A percentile compares a stretch with the other conserved stretches of the same genome.
phyloP scores from a whole-genome alignment of 2,113 vertebrate species.

The Plotosus lineatus region DNA sequence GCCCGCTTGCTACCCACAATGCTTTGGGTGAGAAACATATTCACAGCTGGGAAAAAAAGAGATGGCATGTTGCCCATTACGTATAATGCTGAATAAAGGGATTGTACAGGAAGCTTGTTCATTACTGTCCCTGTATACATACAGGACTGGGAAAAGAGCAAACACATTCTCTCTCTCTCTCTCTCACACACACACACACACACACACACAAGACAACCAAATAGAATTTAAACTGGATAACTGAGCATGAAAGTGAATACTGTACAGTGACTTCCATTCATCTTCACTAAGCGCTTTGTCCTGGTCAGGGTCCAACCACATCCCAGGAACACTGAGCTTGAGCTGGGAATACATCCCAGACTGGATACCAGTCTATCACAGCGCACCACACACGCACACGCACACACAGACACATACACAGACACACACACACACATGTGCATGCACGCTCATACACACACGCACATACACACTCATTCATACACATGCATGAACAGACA shows the following conservation, averaged over 20 bases:
- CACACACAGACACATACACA: neutral
- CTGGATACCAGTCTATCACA: neutral
- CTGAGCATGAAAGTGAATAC: neutral
- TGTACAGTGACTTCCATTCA: neutral
- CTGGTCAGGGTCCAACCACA: neutral
- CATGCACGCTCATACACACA: no score
- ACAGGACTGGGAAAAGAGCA: conserved; percentile 16
- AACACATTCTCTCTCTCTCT: neutral
- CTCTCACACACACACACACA: conserved; percentile 3
- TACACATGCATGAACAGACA: no score
- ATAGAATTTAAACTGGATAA: neutral
- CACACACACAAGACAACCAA: neutral
- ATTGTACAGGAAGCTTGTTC: neutral
- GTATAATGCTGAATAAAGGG: neutral
- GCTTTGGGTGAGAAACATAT: conserved; percentile 66
- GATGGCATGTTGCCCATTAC: conserved; percentile 5
- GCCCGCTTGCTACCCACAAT: conserved; percentile 60
- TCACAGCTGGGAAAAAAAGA: conserved; percentile 57
- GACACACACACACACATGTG: no score
- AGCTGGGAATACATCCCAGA: neutral
- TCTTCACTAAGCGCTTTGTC: neutral
- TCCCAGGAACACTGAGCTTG: neutral
- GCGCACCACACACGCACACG: neutral
- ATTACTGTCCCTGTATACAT: conserved; percentile 11
- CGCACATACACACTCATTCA: no score